These are phyloP conservation scores for Acipenser ruthenus DNA, from an alignment of 2,797 vertebrate genomes.

Conservation along the genomic window DNA sequence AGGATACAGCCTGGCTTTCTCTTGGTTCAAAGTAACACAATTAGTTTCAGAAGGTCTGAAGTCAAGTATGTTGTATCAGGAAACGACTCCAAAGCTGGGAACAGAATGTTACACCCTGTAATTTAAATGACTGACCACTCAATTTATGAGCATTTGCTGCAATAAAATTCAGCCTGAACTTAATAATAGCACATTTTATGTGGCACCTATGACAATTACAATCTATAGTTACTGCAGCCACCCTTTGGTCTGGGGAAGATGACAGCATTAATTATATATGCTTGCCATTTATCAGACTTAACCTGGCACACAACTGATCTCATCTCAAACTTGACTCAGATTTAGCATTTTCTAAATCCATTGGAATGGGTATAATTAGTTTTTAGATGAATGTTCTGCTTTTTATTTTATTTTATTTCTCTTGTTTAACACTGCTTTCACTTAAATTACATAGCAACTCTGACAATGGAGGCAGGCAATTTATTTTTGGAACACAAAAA, in stretches of 20 bases:
- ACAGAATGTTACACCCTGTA: constrained; percentile 53
- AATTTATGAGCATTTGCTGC: constrained; percentile 70
- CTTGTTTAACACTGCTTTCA: constrained; percentile 30
- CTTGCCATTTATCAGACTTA: constrained; percentile 70
- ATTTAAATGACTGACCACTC: constrained; percentile 78
- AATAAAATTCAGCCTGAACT: constrained; percentile 78
- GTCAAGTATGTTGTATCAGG: constrained; percentile 58
- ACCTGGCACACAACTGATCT: constrained; percentile 62
- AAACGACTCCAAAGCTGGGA: constrained; percentile 50
- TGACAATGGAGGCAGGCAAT: neutral
- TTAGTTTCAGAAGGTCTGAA: constrained; percentile 56
- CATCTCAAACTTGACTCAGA: constrained; percentile 61
- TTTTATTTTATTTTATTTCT: constrained; percentile 5
- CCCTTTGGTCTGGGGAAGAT: constrained; percentile 61
- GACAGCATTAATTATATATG: constrained; percentile 70
- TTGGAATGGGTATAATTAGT: constrained; percentile 68
- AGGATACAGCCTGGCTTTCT: constrained; percentile 49
- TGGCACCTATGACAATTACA: constrained; percentile 81
- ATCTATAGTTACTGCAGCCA: constrained; percentile 64
- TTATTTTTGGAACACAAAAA: neutral
- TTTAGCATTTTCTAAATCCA: constrained; percentile 68
- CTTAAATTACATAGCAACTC: constrained; percentile 16
- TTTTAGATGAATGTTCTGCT: constrained; percentile 34
- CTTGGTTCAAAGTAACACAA: constrained; percentile 52
- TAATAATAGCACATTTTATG: constrained; percentile 83